These are phyloP conservation scores for Neomorphus geoffroyi DNA, from an alignment of 2,797 vertebrate species.

Conservation along the genomic window DNA sequence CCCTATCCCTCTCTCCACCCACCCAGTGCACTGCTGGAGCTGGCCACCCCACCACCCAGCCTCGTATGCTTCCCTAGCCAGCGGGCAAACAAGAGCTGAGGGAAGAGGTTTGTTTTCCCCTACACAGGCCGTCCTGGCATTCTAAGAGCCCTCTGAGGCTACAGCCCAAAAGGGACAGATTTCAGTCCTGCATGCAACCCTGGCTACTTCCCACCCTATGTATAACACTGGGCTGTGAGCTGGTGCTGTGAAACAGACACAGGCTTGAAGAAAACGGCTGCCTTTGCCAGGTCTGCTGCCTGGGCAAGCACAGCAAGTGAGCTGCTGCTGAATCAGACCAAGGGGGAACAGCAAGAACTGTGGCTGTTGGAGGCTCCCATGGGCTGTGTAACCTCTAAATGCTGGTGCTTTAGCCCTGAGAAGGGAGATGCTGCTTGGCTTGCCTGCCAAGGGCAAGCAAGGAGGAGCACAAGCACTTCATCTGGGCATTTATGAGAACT, in stretches of 20 bases:
- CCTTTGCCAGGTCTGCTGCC: not conserved
- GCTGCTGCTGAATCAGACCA: not conserved
- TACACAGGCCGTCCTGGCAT: rapidly evolving
- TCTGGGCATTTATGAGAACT: not conserved
- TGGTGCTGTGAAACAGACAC: not conserved
- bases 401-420: not conserved
- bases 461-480: not conserved
- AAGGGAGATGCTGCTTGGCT: not conserved
- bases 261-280: not conserved
- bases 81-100: not conserved
- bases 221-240: rapidly evolving
- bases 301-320: not conserved
- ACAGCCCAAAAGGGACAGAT: not conserved
- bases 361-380: not conserved
- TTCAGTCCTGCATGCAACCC: not conserved
- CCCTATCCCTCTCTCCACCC: not conserved
- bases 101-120: not conserved
- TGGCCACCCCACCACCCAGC: not conserved
- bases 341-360: not conserved
- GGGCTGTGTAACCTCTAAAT: not conserved
- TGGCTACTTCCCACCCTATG: not conserved
- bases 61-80: not conserved
- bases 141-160: not conserved
- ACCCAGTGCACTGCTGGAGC: rapidly evolving
- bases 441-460: not conserved